Evolutionary conservation across 2,888 invertebrate genomes (phyloP).

Genomic region (Cerastis leucographa): DNA sequence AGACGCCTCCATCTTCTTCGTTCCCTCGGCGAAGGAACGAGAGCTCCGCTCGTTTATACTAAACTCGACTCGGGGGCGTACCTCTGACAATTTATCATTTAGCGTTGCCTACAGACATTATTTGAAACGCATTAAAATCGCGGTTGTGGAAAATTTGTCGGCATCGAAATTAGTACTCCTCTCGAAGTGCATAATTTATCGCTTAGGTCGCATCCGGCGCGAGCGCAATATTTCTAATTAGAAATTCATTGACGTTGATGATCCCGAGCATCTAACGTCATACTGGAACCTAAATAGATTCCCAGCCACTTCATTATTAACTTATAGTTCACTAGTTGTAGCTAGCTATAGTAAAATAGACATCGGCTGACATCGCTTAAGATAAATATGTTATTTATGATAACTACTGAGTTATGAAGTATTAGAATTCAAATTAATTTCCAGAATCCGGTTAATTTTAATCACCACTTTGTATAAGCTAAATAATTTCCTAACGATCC

Average conservation of each 20-base stretch:
- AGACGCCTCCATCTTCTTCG: constrained; percentile 85
- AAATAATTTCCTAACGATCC: constrained; percentile 48
- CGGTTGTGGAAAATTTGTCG: constrained; percentile 90
- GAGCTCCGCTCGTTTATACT: constrained; percentile 84
- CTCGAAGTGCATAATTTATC: constrained; percentile 89
- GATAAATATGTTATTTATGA: constrained; percentile 63
- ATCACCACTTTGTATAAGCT: constrained; percentile 50
- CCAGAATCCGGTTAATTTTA: constrained; percentile 53
- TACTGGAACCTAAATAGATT: constrained; percentile 33
- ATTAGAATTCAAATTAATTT: constrained; percentile 50
- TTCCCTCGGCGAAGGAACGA: constrained; percentile 75
- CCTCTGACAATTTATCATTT: constrained; percentile 90
- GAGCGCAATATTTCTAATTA: constrained; percentile 85
- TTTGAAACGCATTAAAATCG: constrained; percentile 90
- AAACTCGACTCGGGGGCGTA: constrained; percentile 87
- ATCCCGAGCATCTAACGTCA: constrained; percentile 66
- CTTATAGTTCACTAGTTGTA: constrained; percentile 17
- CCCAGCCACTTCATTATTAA: constrained; percentile 36
- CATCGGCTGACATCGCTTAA: constrained; percentile 47
- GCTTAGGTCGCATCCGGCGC: constrained; percentile 85
- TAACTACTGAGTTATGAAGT: constrained; percentile 44
- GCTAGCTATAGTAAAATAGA: constrained; percentile 23
- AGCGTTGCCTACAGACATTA: constrained; percentile 90
- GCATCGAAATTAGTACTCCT: constrained; percentile 90
- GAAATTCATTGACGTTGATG: constrained; percentile 85